Evolutionary conservation across 2,113 vertebrate genomes (phyloP).

Genomic region (Sinocyclocheilus anshuiensis): DNA sequence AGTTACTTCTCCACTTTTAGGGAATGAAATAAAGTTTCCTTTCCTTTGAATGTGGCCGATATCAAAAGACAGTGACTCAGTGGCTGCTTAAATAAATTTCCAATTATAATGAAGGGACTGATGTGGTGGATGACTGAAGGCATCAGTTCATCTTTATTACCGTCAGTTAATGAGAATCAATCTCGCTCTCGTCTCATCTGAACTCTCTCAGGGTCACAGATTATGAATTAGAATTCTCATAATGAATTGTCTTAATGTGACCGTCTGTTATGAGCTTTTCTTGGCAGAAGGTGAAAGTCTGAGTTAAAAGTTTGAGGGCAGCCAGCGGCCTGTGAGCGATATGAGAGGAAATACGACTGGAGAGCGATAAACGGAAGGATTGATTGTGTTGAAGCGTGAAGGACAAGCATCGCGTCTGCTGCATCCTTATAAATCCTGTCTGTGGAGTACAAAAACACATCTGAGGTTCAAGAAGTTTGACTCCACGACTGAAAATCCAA

Average conservation of each 20-base stretch:
- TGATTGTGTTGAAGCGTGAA: conserved; percentile 28
- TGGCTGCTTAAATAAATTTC: conserved; percentile 36
- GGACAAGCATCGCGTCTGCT: conserved; percentile 18
- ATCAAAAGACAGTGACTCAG: not conserved
- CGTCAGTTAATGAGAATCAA: conserved; percentile 41
- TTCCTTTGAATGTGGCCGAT: not conserved
- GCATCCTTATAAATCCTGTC: conserved; percentile 29
- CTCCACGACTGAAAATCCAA: too few relatives aligned
- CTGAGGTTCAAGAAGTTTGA: not conserved
- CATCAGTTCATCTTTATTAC: conserved; percentile 49
- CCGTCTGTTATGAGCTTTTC: not conserved
- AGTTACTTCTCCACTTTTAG: not conserved
- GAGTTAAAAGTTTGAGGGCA: conserved; percentile 8
- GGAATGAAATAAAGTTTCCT: not conserved
- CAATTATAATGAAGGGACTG: conserved; percentile 28
- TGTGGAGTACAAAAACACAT: not conserved
- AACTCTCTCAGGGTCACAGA: conserved; percentile 21
- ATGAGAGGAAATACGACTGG: not conserved
- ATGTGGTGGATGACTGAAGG: conserved; percentile 34
- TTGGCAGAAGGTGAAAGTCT: conserved; percentile 31
- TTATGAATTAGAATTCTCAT: conserved; percentile 44
- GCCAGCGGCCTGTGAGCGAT: not conserved
- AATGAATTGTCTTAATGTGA: conserved; percentile 32
- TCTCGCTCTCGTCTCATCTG: conserved; percentile 13
- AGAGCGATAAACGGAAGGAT: conserved; percentile 25